Conservation (phyloP, 2,113 vertebrate species). For the human (Homo sapiens) region DNA sequence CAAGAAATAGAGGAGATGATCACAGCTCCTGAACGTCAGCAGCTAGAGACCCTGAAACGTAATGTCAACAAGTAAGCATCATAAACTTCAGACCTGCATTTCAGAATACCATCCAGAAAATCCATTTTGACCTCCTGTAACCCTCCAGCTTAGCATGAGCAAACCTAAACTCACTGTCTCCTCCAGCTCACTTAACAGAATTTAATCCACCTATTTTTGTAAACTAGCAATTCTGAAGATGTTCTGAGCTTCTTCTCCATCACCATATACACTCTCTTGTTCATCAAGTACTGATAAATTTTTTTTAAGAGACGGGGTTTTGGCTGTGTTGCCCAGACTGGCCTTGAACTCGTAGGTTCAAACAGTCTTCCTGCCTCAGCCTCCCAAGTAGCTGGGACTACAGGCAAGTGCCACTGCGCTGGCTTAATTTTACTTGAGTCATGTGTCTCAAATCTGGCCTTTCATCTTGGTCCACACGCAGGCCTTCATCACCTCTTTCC, state of each 20-base stretch:
- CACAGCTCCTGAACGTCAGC: slow-evolving; percentile 93
- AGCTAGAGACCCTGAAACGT: slow-evolving; percentile 91
- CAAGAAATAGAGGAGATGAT: slow-evolving; percentile 99
- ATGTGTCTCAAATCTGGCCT: not conserved
- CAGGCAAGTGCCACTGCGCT: not conserved
- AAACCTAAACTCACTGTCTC: not conserved
- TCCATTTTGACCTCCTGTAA: not conserved
- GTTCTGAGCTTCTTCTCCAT: not conserved
- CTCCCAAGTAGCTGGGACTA: not conserved
- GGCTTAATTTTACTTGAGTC: not conserved
- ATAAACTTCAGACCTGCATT: not conserved
- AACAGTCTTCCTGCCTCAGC: not conserved
- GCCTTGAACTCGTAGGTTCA: not conserved
- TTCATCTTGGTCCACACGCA: not conserved
- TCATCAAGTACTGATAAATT: not conserved
- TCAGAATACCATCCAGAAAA: not conserved
- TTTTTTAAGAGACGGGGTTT: not conserved
- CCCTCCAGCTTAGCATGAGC: not conserved
- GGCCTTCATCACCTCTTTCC: not conserved
- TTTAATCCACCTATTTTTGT: not conserved
- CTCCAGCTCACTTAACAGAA: not conserved
- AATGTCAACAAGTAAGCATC: slow-evolving; percentile 93
- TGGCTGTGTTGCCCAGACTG: not conserved
- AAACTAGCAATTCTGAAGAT: not conserved
- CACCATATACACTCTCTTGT: not conserved